Evolutionary conservation across 64 coral and sea anemone genomes (phyloP), one percentile per base, ranked within the genome.

Genomic region (Pocillopora damicornis): DNA sequence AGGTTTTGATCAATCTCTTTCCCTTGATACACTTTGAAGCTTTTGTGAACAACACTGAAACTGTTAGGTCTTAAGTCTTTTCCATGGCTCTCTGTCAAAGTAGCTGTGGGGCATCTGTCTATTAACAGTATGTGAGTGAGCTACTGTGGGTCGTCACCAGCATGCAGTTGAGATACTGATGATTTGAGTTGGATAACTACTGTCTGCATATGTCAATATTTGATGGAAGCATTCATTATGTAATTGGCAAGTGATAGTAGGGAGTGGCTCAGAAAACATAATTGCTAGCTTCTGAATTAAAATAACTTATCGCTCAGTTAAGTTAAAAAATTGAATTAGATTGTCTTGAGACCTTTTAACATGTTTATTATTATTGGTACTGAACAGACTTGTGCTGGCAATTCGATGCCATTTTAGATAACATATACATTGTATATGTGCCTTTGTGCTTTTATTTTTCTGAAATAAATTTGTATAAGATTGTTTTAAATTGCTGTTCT

Each of bases 401-500:
- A 23, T 10, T 25, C 10, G 10, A 11, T 69, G 20, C 66, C 3
- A 15, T 69, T 69, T 69, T 69, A n/a, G 20, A 69, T 11, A 69
- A 69, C 9, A 69, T 22, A 51, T 51, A 51, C 42, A 51, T 51
- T 0, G 42, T 0, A 58, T 77, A 37, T 42, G 9, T 56, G 75
- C 75, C 36, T 56, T 11, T 18, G 75, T n/a, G 38, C 17, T 77
- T 77, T 77, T 77, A 77, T 11, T 77, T 36, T 77, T 18, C 37
- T 56, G 42, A 57, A 77, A 77, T 77, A 77, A 77, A 77, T 76
- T 76, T 42, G 74, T 76, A 42, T 23, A 4, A 71, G 67, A 71
- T 71, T 71, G 22, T 11, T 71, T 71, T 71, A 51, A 30, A 30
- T 30, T 30, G 0, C 30, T 30, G 30, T 30, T 30, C 30, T 0